Evolutionary conservation across 2,797 vertebrate species (phyloP).

Genomic region (Manis javanica): DNA sequence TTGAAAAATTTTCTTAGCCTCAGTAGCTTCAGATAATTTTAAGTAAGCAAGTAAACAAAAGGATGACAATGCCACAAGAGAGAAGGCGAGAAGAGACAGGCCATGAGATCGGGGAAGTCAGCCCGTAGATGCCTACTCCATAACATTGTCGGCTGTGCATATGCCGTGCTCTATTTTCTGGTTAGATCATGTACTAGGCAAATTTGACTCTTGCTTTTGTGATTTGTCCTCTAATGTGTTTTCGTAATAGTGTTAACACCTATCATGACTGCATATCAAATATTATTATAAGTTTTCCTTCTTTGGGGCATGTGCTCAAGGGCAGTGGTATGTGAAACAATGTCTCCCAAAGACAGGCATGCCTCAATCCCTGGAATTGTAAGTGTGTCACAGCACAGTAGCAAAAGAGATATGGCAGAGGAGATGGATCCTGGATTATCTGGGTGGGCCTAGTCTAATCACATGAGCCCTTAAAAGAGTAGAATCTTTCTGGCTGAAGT

Average conservation of each 20-base stretch:
- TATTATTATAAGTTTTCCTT: neutral
- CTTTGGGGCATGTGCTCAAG: neutral
- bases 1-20: neutral
- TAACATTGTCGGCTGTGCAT: accelerated
- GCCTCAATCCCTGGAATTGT: neutral
- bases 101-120: neutral
- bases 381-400: neutral
- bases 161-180: neutral
- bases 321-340: neutral
- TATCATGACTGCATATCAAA: too few relatives aligned
- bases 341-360: neutral
- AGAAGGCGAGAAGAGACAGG: neutral
- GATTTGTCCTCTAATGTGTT: neutral
- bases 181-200: neutral
- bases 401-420: neutral
- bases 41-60: neutral
- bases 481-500: neutral
- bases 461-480: neutral
- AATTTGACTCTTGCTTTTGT: neutral
- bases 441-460: neutral
- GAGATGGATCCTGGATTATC: neutral
- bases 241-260: neutral
- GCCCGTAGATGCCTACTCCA: neutral
- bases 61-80: neutral
- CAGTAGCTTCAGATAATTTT: neutral